Conservation (phyloP, 2,113 vertebrate species). For the Furnarius figulus region DNA sequence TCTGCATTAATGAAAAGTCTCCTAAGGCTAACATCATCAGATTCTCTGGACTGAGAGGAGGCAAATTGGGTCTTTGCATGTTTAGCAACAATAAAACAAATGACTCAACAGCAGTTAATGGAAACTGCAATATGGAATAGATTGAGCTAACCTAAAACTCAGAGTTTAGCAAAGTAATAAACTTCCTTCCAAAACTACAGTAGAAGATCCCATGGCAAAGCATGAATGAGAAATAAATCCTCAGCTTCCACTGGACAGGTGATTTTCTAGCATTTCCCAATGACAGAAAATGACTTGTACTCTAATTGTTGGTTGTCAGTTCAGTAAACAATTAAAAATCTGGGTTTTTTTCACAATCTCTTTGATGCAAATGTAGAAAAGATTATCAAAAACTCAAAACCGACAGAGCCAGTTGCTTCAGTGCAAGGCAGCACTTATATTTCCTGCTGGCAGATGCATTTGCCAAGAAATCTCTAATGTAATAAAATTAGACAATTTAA, state of each 20-base stretch:
- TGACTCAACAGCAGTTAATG: neutral
- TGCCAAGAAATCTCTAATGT: slow-evolving; percentile 79
- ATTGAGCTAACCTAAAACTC: neutral
- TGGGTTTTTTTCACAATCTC: slow-evolving; percentile 27
- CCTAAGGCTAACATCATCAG: neutral
- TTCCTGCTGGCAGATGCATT: slow-evolving; percentile 79
- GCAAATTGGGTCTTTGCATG: neutral
- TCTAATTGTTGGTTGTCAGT: slow-evolving; percentile 61
- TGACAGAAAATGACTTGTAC: neutral
- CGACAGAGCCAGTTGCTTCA: slow-evolving; percentile 51
- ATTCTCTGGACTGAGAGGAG: neutral
- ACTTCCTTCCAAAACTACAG: neutral
- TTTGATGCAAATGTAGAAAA: slow-evolving; percentile 61
- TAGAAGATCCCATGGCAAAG: neutral
- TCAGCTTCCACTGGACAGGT: slow-evolving; percentile 26
- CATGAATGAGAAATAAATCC: neutral
- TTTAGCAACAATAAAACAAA: slow-evolving; percentile 10
- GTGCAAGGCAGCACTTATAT: slow-evolving; percentile 71
- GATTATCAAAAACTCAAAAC: slow-evolving; percentile 69
- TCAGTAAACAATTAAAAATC: slow-evolving; percentile 70
- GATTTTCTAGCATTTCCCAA: slow-evolving; percentile 39
- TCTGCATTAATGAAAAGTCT: neutral
- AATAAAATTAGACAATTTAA: slow-evolving; percentile 85
- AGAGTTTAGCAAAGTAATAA: neutral
- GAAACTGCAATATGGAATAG: neutral